A percentile compares a stretch with the other conserved stretches of the same genome.
Evolutionary conservation across 2,797 vertebrate species (phyloP).

Genomic region (Dromococcyx pavoninus): DNA sequence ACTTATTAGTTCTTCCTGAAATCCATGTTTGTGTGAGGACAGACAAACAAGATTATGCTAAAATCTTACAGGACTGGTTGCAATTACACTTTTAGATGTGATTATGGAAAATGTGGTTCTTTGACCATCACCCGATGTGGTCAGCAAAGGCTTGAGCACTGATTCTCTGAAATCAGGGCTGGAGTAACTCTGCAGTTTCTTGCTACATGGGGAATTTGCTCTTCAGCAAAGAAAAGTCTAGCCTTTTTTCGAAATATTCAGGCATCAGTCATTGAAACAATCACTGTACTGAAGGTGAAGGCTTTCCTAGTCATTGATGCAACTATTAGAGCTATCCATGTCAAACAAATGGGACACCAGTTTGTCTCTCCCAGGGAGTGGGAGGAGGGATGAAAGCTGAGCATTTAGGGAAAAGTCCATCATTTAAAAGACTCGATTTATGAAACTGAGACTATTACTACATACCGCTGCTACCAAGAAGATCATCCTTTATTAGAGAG

Average conservation of each 20-base stretch:
- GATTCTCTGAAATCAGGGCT: background rate
- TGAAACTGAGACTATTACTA: background rate
- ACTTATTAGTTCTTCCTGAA: background rate
- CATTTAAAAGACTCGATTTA: background rate
- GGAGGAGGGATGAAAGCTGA: background rate
- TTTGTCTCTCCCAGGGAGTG: background rate
- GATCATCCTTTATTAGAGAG: background rate
- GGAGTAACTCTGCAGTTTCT: background rate
- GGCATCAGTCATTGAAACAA: background rate
- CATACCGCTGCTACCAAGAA: background rate
- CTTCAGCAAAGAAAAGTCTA: background rate
- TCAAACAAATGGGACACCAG: accelerated
- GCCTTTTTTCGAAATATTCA: background rate
- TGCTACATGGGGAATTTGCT: background rate
- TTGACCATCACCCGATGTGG: background rate
- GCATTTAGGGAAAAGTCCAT: background rate
- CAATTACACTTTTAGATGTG: background rate
- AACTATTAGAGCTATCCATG: background rate
- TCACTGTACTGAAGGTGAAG: background rate
- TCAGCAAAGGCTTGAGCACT: background rate
- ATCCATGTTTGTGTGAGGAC: background rate
- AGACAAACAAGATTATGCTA: background rate
- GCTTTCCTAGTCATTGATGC: background rate
- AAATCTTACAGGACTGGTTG: background rate
- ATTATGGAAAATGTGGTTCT: background rate